These are phyloP conservation scores for Adela reaumurella DNA, from an alignment of 2,888 invertebrate species.

Conservation along the genomic window DNA sequence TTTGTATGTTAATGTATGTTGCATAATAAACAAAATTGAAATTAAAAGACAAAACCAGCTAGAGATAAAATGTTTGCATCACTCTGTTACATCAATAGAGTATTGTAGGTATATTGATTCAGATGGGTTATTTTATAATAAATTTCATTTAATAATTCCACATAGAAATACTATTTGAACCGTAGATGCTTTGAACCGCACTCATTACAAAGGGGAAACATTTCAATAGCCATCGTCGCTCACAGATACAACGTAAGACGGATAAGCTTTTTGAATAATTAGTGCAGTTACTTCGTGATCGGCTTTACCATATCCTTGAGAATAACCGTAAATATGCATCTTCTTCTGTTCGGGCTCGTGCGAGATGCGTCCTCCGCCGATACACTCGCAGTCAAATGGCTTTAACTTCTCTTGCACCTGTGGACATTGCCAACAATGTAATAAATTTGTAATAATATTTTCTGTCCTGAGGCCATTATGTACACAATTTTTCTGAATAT, in stretches of 20 bases:
- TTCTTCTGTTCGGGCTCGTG: slow-evolving; percentile 74
- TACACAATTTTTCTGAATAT: slow-evolving; percentile 15
- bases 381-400: slow-evolving; percentile 70
- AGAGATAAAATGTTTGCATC: too few relatives aligned
- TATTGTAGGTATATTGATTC: too few relatives aligned
- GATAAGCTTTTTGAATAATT: slow-evolving; percentile 69
- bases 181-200: too few relatives aligned
- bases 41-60: too few relatives aligned
- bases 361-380: slow-evolving; percentile 90
- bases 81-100: too few relatives aligned
- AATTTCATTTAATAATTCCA: too few relatives aligned
- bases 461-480: not conserved
- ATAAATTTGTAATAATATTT: slow-evolving; percentile 1
- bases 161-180: too few relatives aligned
- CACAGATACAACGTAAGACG: slow-evolving; percentile 73
- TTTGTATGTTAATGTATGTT: too few relatives aligned
- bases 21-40: too few relatives aligned
- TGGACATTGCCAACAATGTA: slow-evolving; percentile 31
- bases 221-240: slow-evolving; percentile 81
- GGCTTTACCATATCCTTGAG: slow-evolving; percentile 86
- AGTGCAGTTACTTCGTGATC: slow-evolving; percentile 78
- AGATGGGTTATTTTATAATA: too few relatives aligned
- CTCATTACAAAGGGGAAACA: not conserved
- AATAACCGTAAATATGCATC: slow-evolving; percentile 90
- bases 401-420: slow-evolving; percentile 39